Percentiles rank a stretch among this genome's conserved stretches.
These are phyloP conservation scores for Nasua narica DNA, from an alignment of 2,797 vertebrate species.

Conservation along the genomic window DNA sequence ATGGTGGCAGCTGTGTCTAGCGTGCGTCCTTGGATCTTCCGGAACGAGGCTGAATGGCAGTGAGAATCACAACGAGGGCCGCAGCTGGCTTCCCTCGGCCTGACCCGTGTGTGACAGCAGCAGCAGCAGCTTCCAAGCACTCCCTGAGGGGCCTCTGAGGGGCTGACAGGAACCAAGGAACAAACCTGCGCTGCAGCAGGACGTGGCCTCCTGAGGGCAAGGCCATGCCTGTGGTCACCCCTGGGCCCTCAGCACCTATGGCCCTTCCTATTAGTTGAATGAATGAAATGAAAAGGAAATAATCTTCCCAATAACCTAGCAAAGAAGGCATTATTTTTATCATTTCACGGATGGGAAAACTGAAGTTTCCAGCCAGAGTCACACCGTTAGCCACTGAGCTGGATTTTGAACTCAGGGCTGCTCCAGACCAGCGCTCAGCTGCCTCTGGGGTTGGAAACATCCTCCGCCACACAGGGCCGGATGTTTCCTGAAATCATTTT, in stretches of 20 bases:
- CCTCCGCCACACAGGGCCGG: not conserved
- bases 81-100: not conserved
- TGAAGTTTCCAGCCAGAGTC: not conserved
- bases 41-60: not conserved
- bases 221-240: too few relatives aligned
- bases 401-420: not conserved
- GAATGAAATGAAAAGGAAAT: not conserved
- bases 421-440: not conserved
- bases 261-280: not conserved
- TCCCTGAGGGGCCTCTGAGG: not conserved
- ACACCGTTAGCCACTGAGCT: not conserved
- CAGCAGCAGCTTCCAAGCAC: not conserved
- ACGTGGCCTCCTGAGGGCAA: rapidly evolving
- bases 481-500: not conserved
- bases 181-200: not conserved
- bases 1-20: not conserved
- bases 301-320: not conserved
- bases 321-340: not conserved
- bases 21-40: not conserved
- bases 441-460: not conserved
- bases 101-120: too few relatives aligned
- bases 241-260: not conserved
- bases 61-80: not conserved
- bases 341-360: not conserved
- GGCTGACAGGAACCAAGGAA: not conserved